Evolutionary conservation across 2,888 invertebrate genomes (phyloP), one percentile per base, ranked within the genome.

Genomic region (Arenicola marina): DNA sequence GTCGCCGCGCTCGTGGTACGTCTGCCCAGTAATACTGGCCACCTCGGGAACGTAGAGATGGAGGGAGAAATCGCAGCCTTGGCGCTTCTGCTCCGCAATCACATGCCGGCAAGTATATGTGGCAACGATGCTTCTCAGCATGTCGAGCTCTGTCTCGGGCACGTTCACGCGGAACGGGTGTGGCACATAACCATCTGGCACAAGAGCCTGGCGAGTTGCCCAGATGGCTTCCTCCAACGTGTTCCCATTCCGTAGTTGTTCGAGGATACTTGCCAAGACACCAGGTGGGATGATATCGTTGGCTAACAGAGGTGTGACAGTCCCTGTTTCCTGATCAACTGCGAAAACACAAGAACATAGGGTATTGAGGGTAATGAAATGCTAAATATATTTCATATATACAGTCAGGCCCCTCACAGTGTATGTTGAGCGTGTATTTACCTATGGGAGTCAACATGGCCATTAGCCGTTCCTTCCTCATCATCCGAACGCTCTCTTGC

Each of bases 1-100:
- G 55, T 55, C 55, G 38, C 55, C 34, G 28, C 55, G 2, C n/a
- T n/a, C n/a, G 18, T 55, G 33, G 38, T 55, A 38, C 33, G 38
- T 38, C 11, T 18, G 11, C 28, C 55, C 55, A 28, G 38, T 34
- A 4, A 38, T 38, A 1, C 15, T 26, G 38, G 33, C 55, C 4
- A 24, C 38, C 24, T 55, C 55, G 1, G 55, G 55, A 34, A 33
- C 34, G 24, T 34, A 55, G 2, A 55, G 26, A 38, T 34, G 38
- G 2, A 38, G 33, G 2, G 24, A 15, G 38, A 55, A 55, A 26
- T 55, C 55, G 2, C 33, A 33, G 4, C 55, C 55, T 2, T 34
- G 7, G 15, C 2, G 2, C 21, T 26, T 2, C 18, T 38, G 24
- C 4, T 55, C 38, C 2, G 1, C 34, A 1, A 55, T 15, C 3